A percentile compares a stretch with the other conserved stretches of the same genome.
Conservation (phyloP, 2,797 vertebrate species). For the Cephalopachus bancanus region DNA sequence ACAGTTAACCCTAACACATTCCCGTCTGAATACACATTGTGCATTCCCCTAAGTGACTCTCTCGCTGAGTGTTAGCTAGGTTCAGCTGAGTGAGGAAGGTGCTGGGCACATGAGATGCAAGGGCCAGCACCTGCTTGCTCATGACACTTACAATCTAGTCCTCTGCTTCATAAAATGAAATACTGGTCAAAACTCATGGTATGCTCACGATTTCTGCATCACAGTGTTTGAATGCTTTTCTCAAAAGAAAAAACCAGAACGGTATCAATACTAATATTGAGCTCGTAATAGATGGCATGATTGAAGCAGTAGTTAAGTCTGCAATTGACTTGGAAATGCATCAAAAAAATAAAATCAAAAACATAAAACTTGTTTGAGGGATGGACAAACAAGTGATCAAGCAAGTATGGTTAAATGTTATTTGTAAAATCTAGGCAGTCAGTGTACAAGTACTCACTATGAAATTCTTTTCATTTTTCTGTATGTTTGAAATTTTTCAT, state of each 20-base stretch:
- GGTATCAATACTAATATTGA: neutral
- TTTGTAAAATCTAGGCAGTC: accelerated
- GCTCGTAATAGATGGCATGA: accelerated
- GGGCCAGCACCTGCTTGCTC: accelerated
- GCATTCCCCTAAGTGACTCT: neutral
- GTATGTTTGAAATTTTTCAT: neutral
- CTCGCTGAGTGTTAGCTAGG: neutral
- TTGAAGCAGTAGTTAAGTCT: neutral
- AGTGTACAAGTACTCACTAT: accelerated
- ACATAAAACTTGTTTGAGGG: neutral
- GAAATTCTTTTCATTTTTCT: neutral
- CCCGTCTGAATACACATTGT: too few relatives aligned
- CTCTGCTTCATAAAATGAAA: accelerated
- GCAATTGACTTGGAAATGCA: neutral
- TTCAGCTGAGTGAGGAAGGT: neutral
- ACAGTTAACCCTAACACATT: accelerated
- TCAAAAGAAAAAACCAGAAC: neutral
- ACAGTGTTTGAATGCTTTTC: too few relatives aligned
- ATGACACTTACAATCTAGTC: accelerated
- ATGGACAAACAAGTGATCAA: accelerated
- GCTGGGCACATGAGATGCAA: accelerated
- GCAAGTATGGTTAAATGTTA: accelerated
- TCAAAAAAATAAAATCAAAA: too few relatives aligned
- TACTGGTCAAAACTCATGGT: accelerated
- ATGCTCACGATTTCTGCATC: accelerated